These are phyloP conservation scores for Collichthys lucidus DNA, from an alignment of 2,113 vertebrate species.

Conservation along the genomic window DNA sequence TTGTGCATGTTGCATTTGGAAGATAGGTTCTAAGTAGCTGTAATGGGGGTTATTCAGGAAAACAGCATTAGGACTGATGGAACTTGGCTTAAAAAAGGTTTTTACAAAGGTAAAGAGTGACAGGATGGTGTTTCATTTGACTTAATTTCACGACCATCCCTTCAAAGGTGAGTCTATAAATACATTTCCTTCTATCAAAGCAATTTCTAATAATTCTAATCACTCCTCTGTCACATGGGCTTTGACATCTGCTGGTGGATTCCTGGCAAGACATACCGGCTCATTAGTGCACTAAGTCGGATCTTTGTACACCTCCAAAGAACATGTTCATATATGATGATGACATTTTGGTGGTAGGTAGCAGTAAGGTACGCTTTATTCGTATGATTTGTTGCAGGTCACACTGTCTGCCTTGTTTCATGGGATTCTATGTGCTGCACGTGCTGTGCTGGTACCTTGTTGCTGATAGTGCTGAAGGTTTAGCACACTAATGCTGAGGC, in stretches of 20 bases:
- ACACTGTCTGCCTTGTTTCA: slow-evolving; percentile 7
- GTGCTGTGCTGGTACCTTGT: not conserved
- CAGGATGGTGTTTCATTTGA: not conserved
- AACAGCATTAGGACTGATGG: slow-evolving; percentile 14
- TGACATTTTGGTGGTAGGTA: not conserved
- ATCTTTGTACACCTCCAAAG: not conserved
- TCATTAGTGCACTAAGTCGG: not conserved
- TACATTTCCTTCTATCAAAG: too few relatives aligned
- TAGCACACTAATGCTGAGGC: not conserved
- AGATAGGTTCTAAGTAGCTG: slow-evolving; percentile 2
- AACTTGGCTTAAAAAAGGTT: slow-evolving; percentile 9
- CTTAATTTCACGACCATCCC: not conserved
- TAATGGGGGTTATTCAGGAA: slow-evolving; percentile 5
- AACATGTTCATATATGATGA: not conserved
- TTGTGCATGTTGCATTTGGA: not conserved
- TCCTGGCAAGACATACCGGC: not conserved
- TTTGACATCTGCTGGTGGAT: not conserved
- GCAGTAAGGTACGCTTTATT: not conserved
- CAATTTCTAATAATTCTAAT: not conserved
- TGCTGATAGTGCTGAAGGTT: slow-evolving; percentile 2
- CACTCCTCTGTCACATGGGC: not conserved
- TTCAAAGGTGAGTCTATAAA: not conserved
- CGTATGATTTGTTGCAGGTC: not conserved
- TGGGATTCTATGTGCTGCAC: slow-evolving; percentile 1
- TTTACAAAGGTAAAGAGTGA: not conserved